Percentiles rank a stretch among this genome's conserved stretches.
phyloP scores from a whole-genome alignment of 2,797 vertebrate genomes.

The Tadarida brasiliensis region DNA sequence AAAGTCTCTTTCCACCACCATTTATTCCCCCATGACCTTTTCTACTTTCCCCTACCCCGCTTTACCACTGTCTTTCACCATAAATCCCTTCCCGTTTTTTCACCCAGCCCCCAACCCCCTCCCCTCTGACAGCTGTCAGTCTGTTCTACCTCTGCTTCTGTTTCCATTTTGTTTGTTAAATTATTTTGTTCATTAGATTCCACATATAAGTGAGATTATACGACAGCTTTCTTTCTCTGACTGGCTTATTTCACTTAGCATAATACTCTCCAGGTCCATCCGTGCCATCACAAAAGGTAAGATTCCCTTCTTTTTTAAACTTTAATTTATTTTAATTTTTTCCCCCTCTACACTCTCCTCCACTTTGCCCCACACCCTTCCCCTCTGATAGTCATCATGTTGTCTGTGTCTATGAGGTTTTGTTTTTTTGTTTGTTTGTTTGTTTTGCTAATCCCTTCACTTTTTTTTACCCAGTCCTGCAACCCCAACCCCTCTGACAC shows the following conservation, averaged over 20 bases:
- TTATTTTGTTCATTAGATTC: too few relatives aligned
- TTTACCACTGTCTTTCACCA: too few relatives aligned
- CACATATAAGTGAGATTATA: too few relatives aligned
- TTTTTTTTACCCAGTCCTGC: neutral
- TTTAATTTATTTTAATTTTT: neutral
- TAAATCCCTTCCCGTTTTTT: neutral
- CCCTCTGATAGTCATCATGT: neutral
- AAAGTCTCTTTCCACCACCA: neutral
- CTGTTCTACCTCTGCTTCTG: too few relatives aligned
- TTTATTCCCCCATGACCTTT: neutral
- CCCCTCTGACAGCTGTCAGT: too few relatives aligned
- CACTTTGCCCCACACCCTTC: neutral
- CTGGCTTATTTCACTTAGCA: too few relatives aligned
- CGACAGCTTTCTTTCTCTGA: too few relatives aligned
- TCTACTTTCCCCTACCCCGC: neutral
- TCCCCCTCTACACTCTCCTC: neutral
- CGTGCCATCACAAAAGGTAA: neutral
- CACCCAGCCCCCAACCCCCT: neutral
- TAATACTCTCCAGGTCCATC: too few relatives aligned
- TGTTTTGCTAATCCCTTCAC: neutral
- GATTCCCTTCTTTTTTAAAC: neutral
- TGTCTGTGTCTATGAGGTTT: neutral
- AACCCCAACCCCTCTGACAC: neutral
- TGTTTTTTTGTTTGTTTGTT: neutral
- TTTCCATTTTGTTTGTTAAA: too few relatives aligned